A percentile compares a stretch with the other conserved stretches of the same genome.
phyloP scores from a whole-genome alignment of 2,797 vertebrate species.

The Malurus leucopterus region DNA sequence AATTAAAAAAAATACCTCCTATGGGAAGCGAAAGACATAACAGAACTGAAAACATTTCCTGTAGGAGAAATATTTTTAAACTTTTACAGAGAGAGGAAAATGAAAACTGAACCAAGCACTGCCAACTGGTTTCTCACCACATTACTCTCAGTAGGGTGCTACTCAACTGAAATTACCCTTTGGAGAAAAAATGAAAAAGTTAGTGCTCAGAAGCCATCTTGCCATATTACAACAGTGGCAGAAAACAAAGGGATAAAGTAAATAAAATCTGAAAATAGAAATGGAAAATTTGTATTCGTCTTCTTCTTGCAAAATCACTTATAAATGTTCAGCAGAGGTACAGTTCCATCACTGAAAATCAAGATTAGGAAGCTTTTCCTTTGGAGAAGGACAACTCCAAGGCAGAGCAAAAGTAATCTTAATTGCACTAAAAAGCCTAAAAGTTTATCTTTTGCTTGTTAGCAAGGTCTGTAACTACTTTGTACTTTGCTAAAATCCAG shows the following conservation, averaged over 20 bases:
- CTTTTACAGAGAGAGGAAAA: slow-evolving; percentile 27
- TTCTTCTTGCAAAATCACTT: not conserved
- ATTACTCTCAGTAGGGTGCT: slow-evolving; percentile 23
- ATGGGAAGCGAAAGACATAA: slow-evolving; percentile 50
- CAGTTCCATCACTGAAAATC: not conserved
- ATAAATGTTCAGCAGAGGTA: not conserved
- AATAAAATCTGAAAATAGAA: slow-evolving; percentile 26
- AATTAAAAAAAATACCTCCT: slow-evolving; percentile 63
- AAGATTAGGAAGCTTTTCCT: not conserved
- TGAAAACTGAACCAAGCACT: slow-evolving; percentile 23
- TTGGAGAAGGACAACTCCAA: not conserved
- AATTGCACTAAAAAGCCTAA: not conserved
- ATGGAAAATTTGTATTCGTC: not conserved
- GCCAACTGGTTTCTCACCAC: slow-evolving; percentile 36
- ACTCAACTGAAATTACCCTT: slow-evolving; percentile 42
- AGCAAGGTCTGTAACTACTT: not conserved
- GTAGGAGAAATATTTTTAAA: slow-evolving; percentile 60
- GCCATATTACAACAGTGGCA: not conserved
- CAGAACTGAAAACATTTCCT: slow-evolving; percentile 66
- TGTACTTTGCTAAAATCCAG: not conserved
- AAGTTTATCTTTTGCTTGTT: not conserved
- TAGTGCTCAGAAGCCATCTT: not conserved
- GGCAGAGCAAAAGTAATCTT: not conserved
- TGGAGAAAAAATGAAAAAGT: not conserved
- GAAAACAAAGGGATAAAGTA: slow-evolving; percentile 12